These are phyloP conservation scores for Euglossa dilemma DNA, from an alignment of 1,140 invertebrate genomes.

Conservation along the genomic window DNA sequence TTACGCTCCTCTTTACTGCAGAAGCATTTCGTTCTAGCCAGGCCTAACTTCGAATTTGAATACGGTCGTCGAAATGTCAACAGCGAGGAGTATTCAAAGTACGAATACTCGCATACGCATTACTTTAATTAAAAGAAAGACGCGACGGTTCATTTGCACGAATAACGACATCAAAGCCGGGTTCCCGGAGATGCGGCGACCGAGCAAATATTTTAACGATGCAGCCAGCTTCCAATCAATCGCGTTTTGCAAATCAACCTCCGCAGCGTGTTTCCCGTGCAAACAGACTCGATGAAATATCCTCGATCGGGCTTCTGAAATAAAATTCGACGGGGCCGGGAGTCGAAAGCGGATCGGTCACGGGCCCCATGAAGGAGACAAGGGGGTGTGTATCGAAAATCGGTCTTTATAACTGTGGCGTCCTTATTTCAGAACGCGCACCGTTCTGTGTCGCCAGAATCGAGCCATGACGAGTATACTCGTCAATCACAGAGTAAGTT, in stretches of 20 bases:
- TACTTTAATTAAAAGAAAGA: constrained; percentile 13
- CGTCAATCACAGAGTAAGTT: too few species aligned
- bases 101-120: not conserved
- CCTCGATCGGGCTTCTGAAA: constrained; percentile 20
- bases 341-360: constrained; percentile 28
- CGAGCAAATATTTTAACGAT: constrained; percentile 37
- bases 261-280: constrained; percentile 8
- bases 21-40: too few species aligned
- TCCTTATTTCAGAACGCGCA: too few species aligned
- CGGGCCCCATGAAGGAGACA: not conserved
- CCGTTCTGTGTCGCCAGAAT: too few species aligned
- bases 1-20: too few species aligned
- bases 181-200: not conserved
- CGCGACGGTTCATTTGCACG: not conserved
- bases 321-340: constrained; percentile 33
- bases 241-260: constrained; percentile 39
- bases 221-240: constrained; percentile 31
- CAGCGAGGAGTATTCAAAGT: not conserved
- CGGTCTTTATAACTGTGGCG: too few species aligned
- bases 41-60: not conserved
- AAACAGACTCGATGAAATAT: constrained; percentile 35
- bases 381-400: constrained; percentile 37
- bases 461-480: too few species aligned
- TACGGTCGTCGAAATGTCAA: too few species aligned
- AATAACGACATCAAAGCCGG: not conserved